Conservation (phyloP, 2,797 vertebrate species). For the Tangara arthus region DNA sequence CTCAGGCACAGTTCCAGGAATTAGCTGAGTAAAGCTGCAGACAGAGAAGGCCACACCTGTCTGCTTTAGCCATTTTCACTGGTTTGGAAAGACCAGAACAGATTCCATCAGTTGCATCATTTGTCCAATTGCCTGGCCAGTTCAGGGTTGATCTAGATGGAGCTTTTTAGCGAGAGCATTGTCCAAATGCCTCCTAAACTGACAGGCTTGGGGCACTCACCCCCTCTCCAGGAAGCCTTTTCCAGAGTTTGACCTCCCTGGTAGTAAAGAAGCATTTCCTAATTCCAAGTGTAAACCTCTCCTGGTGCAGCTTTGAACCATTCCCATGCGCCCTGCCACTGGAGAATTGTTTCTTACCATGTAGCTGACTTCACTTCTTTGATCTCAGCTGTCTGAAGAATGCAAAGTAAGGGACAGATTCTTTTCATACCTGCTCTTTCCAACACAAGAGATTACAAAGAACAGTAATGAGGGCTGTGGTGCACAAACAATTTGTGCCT, state of each 20-base stretch:
- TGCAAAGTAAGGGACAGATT: not conserved
- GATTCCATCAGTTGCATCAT: too few species aligned
- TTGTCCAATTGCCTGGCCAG: not conserved
- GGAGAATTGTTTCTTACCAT: not conserved
- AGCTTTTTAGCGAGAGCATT: not conserved
- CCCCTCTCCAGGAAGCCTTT: not conserved
- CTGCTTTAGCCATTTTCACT: not conserved
- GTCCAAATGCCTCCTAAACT: not conserved
- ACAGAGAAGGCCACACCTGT: not conserved
- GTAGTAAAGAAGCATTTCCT: not conserved
- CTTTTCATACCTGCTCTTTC: not conserved
- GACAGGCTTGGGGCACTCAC: not conserved
- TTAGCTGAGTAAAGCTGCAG: not conserved
- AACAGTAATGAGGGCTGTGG: not conserved
- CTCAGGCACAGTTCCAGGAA: not conserved
- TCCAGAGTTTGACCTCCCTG: not conserved
- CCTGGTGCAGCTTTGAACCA: not conserved
- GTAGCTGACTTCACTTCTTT: not conserved
- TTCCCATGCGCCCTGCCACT: fast-evolving
- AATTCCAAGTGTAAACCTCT: not conserved
- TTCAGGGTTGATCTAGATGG: not conserved
- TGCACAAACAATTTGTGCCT: not conserved
- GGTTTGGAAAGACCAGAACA: not conserved
- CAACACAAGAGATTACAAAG: not conserved
- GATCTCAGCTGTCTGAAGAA: not conserved